phyloP scores from a whole-genome alignment of 2,888 invertebrate genomes.

The Biston stratarius region DNA sequence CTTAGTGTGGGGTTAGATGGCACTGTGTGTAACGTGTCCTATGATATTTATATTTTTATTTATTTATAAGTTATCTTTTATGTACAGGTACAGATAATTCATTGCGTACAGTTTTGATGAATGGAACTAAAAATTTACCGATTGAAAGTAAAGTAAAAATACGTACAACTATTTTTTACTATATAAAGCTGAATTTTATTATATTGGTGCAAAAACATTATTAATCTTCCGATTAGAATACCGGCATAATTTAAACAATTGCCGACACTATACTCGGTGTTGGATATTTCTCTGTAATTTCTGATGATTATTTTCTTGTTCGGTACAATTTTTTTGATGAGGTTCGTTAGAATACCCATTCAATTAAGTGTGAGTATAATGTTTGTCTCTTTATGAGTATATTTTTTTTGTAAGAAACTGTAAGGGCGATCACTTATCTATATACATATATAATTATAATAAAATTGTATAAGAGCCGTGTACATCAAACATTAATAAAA shows the following conservation, averaged over 20 bases:
- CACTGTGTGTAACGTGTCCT: too few species aligned
- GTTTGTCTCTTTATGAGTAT: neutral
- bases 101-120: too few species aligned
- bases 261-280: constrained; percentile 25
- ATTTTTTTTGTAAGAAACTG: neutral
- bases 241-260: neutral
- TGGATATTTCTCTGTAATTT: constrained; percentile 52
- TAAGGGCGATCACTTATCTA: neutral
- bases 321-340: constrained; percentile 28
- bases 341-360: constrained; percentile 22
- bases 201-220: neutral
- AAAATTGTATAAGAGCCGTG: too few species aligned
- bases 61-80: too few species aligned
- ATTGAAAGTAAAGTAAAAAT: too few species aligned
- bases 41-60: too few species aligned
- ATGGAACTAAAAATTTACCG: too few species aligned
- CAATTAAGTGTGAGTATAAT: constrained; percentile 9
- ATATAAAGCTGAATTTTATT: too few species aligned
- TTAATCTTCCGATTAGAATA: neutral
- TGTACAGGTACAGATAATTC: too few species aligned
- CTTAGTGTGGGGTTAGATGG: too few species aligned
- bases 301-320: constrained; percentile 38
- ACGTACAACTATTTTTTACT: too few species aligned
- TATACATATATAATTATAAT: neutral
- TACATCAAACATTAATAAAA: too few species aligned